Base-by-base conservation (phyloP, 2,888 invertebrate species). In the Antheraea assamensis region DNA sequence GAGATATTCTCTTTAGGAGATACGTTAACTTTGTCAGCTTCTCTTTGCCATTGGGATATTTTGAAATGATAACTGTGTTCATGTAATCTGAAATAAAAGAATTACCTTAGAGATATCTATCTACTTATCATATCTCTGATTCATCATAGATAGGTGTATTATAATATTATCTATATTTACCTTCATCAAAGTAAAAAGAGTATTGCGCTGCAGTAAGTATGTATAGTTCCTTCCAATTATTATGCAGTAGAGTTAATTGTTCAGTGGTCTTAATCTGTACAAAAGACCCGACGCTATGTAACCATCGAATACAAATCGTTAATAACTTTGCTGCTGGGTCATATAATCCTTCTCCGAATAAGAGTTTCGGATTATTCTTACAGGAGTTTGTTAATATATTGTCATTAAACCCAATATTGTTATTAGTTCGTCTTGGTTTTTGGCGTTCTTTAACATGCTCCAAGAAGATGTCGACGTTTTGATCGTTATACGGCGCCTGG, bases 211-310 rank as follows among this genome's bases (percentile, higher is more conserved):
- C 97, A 49, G 97, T 98, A 17, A 98, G 88, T 1, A 98, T 95
- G 87, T 98, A 98, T 7, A 98, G 90, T 86, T 98, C 98, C 81
- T 96, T 96, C 98, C 98, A 98, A 49, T 97, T 96, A 84, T 96
- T 96, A 82, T 97, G 97, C 73, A 98, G 90, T 61, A 98, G 93
- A 72, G 96, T 95, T 0, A 96, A 95, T 85, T 98, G 98, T 82
- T 98, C 98, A 71, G 96, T 78, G 1, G 81, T 78, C 72, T 88
- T 87, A 79, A 97, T 95, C 87, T 97, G 97, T 24, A 96, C 89
- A 86, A 97, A 98, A 1, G 97, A 96, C 0, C 97, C 96, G 72
- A 98, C 96, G 72, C 96, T 96, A 78, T 97, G 95, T 0, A 97
- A 96, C 98, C 98, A 98, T 86, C 97, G 97, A 1, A 98, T 96